phyloP scores from a whole-genome alignment of 2,888 invertebrate species.

The Taphrorychus bicolor region DNA sequence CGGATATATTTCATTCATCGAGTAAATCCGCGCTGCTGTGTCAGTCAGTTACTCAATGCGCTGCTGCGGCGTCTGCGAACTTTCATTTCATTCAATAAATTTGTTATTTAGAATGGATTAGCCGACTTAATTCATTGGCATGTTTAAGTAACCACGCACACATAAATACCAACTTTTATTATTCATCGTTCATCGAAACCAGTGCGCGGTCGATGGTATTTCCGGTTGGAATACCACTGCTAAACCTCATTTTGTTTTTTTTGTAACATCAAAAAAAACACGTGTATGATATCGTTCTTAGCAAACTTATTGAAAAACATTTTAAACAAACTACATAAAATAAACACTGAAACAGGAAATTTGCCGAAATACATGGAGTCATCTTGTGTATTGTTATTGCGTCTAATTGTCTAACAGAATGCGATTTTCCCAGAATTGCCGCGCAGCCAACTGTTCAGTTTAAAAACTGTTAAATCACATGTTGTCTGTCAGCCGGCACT shows the following conservation, averaged over 20 bases:
- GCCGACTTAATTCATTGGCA: conserved; percentile 26
- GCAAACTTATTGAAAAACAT: no score
- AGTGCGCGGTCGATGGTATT: neutral
- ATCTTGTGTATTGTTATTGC: conserved; percentile 13
- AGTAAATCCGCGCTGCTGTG: conserved; percentile 26
- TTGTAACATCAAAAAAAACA: no score
- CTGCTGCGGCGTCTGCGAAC: conserved; percentile 24
- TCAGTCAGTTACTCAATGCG: conserved; percentile 31
- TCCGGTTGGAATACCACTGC: neutral
- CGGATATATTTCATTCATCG: conserved; percentile 34
- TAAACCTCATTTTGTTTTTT: no score
- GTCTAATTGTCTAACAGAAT: conserved; percentile 10
- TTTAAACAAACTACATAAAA: no score
- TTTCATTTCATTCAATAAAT: conserved; percentile 37
- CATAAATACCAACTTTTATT: neutral
- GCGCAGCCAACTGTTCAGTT: conserved; percentile 12
- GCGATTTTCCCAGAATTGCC: neutral
- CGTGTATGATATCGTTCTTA: no score
- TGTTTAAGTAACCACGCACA: conserved; percentile 1
- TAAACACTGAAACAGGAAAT: neutral
- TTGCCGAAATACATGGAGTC: conserved; percentile 2
- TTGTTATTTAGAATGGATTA: conserved; percentile 37
- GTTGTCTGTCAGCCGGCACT: conserved; percentile 25
- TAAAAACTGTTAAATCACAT: conserved; percentile 34
- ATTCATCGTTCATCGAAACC: no score